phyloP scores from a whole-genome alignment of 2,797 vertebrate species.

The Dermochelys coriacea region DNA sequence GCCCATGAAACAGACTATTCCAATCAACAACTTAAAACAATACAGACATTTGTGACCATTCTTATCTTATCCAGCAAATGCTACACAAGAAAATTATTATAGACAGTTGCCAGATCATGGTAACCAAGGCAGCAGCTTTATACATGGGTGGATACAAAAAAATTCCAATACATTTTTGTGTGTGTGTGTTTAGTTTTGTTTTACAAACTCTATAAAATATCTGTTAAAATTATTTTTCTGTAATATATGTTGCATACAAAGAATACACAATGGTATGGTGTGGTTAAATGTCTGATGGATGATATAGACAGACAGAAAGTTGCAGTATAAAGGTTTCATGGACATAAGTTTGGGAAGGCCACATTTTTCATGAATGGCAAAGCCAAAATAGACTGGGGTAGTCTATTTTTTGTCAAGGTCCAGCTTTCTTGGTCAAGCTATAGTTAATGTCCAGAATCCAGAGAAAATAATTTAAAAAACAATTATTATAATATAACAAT shows the following conservation, averaged over 20 bases:
- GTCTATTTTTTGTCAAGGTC: too few species aligned
- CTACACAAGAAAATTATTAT: background rate
- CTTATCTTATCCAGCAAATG: background rate
- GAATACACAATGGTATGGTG: background rate
- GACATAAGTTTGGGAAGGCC: background rate
- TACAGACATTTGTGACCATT: background rate
- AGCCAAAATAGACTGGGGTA: background rate
- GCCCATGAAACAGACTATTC: too few species aligned
- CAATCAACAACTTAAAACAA: background rate
- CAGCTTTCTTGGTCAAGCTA: too few species aligned
- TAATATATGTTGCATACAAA: background rate
- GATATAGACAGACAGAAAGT: background rate
- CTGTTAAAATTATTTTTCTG: background rate
- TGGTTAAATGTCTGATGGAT: rapidly evolving
- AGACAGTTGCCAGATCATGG: rapidly evolving
- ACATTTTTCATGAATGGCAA: background rate
- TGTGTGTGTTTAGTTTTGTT: background rate
- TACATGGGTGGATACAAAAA: rapidly evolving
- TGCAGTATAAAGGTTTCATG: background rate
- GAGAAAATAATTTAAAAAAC: too few species aligned
- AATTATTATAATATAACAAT: too few species aligned
- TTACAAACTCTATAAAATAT: background rate
- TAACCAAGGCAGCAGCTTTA: background rate
- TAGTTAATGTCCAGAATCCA: too few species aligned
- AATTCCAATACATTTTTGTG: background rate